Base-by-base conservation (phyloP, 2,888 invertebrate species). In the Campoplex capitator region DNA sequence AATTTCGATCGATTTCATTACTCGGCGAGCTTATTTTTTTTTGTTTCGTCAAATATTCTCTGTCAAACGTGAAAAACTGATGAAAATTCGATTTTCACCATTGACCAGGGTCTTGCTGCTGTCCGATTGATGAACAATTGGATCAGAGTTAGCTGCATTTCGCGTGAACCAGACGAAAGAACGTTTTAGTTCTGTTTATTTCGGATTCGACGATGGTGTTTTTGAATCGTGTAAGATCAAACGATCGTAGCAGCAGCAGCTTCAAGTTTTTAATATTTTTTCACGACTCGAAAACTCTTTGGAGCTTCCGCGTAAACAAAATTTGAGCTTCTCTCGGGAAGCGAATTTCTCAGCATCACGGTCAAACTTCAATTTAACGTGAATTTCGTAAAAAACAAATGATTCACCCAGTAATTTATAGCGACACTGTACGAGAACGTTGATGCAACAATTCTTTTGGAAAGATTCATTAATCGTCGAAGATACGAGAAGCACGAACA, bases 31-130 rank as follows among this genome's bases (percentile, higher is more conserved):
- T 18, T 11, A 23, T 23, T 23, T 23, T 23, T 28, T 28, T 54
- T 38, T 42, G 81, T 42, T 54, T n/a, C 68, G 75, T 9, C 35
- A 67, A 74, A 81, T 42, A 65, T 74, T 74, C 8, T 56, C 38
- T 23, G 18, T 38, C 38, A 32, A 38, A 56, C 38, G 23, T 18
- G 18, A 51, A 54, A 58, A 51, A 45, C 68, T 28, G 28, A 32
- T 70, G 35, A 23, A 45, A 62, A 75, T 75, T 3, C 42, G 18
- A 45, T 58, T 28, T 65, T 51, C 23, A 77, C 23, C n/a, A 28
- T 67, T 54, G 9, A 16, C 32, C 78, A 32, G 42, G 42, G 8
- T 11, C 8, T 28, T 18, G 32, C 9, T n/a, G 11, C 23, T 28
- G 51, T 48, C 56, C 70, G 16, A 45, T 58, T 23, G 56, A 35